Conservation (phyloP, 2,888 invertebrate genomes). For the Calameuta pallipes region DNA sequence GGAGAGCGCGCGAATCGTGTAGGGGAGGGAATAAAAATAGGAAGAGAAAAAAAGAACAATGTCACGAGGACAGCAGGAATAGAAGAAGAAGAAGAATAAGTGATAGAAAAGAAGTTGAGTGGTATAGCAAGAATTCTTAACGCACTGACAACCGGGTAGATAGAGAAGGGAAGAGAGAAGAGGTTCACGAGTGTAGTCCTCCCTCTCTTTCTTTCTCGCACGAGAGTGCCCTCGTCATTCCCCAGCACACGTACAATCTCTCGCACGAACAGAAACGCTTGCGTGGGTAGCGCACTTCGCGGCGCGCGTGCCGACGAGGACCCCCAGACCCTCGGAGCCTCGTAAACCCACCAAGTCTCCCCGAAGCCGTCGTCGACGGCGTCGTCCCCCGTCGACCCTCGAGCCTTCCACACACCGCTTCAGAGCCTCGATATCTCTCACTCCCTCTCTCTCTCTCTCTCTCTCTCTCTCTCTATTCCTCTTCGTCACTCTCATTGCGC, state of each 20-base stretch:
- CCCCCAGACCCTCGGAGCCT: constrained; percentile 26
- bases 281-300: constrained; percentile 54
- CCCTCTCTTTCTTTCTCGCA: background rate
- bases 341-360: background rate
- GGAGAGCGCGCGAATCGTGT: background rate
- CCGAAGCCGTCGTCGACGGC: background rate
- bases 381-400: constrained; percentile 13
- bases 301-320: constrained; percentile 62
- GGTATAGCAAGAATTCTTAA: constrained; percentile 1
- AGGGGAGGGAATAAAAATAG: background rate
- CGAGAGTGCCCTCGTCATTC: background rate
- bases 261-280: constrained; percentile 33
- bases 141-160: background rate
- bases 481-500: constrained; percentile 19
- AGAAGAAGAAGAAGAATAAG: background rate
- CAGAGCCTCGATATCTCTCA: constrained; percentile 20
- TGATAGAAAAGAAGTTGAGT: background rate
- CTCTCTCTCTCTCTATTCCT: background rate
- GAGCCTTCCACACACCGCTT: constrained; percentile 19
- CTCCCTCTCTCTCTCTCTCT: background rate
- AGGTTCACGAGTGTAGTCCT: background rate
- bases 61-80: background rate
- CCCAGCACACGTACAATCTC: constrained; percentile 27
- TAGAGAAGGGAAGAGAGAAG: background rate
- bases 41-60: background rate